Evolutionary conservation across 1,140 invertebrate species (phyloP), one percentile per base, ranked within the genome.

Genomic region (Ips nitidus): DNA sequence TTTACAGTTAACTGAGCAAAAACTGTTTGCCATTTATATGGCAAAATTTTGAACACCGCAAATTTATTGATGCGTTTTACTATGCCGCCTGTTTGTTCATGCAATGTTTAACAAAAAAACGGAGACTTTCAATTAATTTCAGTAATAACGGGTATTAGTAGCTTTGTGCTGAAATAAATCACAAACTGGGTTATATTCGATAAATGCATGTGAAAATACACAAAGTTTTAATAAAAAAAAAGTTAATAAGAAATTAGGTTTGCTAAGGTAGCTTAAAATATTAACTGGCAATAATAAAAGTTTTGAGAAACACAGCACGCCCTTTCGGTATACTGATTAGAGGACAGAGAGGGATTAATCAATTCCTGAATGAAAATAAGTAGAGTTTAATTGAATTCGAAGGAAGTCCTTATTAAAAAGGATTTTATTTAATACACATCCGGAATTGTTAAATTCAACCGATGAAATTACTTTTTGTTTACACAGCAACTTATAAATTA

Each of bases 381-480:
- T 61, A 61, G 61, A 68, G 52, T 68, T 68, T 68, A 68, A 68
- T 68, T 68, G 66, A 68, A 61, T 68, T 68, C 50, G 39, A 45
- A 45, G 40, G 36, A 59, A 66, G 52, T 58, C 66, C 50, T 52
- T 45, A 68, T 68, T 68, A 68, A 68, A 68, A 68, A 68, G 66
- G 66, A 68, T 68, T 68, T 61, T 61, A 50, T 61, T 68, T 68
- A 61, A 68, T 60, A 68, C 66, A 68, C 57, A 68, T 68, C 66
- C 55, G 47, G 66, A 55, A 68, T 68, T 66, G 59, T 66, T 52
- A 68, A 68, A n/a, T 61, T 68, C 66, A 60, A 52, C 66, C 45
- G 41, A 36, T 7, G 22, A 68, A 42, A 68, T 67, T 67, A 67
- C 65, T 67, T 67, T 67, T 38, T 67, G 56, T 67, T 67, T 67